Evolutionary conservation across 2,888 invertebrate species (phyloP).

Genomic region (Drosophila paramelanica): DNA sequence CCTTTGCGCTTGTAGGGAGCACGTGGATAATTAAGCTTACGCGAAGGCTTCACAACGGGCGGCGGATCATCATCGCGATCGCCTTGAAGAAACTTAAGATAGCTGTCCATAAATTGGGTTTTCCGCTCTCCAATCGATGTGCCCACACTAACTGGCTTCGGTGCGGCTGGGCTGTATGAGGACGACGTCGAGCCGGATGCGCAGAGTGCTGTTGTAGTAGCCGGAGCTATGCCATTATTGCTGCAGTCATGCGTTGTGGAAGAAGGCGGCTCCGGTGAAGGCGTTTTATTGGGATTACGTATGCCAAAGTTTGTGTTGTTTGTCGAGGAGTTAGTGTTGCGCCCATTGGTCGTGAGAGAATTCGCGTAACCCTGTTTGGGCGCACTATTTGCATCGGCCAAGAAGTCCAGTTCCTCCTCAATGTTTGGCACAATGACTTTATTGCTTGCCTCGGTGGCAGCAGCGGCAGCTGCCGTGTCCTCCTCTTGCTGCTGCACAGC

Average conservation of each 20-base stretch:
- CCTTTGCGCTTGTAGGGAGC: conserved; percentile 72
- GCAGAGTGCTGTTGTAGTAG: conserved; percentile 27
- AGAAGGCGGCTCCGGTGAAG: conserved; percentile 86
- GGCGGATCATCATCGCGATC: conserved; percentile 93
- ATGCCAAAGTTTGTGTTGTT: conserved; percentile 82
- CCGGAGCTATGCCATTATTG: conserved; percentile 52
- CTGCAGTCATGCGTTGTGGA: conserved; percentile 51
- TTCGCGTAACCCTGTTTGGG: conserved; percentile 82
- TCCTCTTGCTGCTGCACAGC: conserved; percentile 66
- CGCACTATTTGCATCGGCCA: conserved; percentile 85
- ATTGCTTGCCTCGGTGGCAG: conserved; percentile 89
- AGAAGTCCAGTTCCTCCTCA: conserved; percentile 94
- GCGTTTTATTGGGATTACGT: conserved; percentile 84
- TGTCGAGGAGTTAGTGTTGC: conserved; percentile 73
- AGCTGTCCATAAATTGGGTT: conserved; percentile 94
- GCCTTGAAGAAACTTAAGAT: conserved; percentile 90
- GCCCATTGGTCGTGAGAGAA: conserved; percentile 67
- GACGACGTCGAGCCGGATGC: conserved; percentile 25
- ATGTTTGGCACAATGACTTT: conserved; percentile 95
- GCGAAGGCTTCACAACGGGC: conserved; percentile 86
- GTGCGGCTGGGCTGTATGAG: conserved; percentile 70
- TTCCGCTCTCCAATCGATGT: conserved; percentile 83
- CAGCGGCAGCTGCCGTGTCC: conserved; percentile 65
- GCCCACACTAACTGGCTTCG: conserved; percentile 80
- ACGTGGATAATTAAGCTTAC: conserved; percentile 83